Conservation (phyloP, 2,113 vertebrate species). For the Gambusia affinis region DNA sequence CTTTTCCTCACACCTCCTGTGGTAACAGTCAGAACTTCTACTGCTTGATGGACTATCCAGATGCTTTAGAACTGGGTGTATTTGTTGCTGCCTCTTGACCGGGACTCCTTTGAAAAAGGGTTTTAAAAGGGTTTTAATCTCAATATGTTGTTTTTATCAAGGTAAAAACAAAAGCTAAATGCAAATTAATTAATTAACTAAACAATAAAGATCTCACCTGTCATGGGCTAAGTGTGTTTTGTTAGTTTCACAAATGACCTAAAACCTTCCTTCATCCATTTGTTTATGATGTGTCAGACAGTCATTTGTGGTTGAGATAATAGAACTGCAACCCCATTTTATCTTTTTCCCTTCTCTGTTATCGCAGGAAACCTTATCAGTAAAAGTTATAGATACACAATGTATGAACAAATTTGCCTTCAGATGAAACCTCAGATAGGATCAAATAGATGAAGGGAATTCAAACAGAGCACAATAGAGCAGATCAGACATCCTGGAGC, state of each 20-base stretch:
- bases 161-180: too few relatives aligned
- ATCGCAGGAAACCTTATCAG: background rate
- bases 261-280: background rate
- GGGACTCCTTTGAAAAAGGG: too few relatives aligned
- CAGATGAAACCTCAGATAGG: background rate
- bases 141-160: too few relatives aligned
- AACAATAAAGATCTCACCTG: too few relatives aligned
- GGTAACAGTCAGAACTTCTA: background rate
- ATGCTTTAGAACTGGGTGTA: too few relatives aligned
- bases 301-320: background rate
- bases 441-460: background rate
- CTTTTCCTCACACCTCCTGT: background rate
- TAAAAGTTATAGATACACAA: background rate
- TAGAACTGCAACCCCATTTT: background rate
- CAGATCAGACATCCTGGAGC: slow-evolving; percentile 9
- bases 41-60: too few relatives aligned
- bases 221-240: background rate
- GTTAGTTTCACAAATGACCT: background rate
- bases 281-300: background rate
- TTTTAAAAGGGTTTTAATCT: too few relatives aligned
- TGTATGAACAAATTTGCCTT: background rate
- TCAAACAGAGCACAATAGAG: slow-evolving; percentile 6
- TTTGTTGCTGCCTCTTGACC: too few relatives aligned
- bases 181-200: too few relatives aligned
- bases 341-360: too few relatives aligned